phyloP scores from a whole-genome alignment of 2,888 invertebrate genomes.

The Heteromurus nitidus region DNA sequence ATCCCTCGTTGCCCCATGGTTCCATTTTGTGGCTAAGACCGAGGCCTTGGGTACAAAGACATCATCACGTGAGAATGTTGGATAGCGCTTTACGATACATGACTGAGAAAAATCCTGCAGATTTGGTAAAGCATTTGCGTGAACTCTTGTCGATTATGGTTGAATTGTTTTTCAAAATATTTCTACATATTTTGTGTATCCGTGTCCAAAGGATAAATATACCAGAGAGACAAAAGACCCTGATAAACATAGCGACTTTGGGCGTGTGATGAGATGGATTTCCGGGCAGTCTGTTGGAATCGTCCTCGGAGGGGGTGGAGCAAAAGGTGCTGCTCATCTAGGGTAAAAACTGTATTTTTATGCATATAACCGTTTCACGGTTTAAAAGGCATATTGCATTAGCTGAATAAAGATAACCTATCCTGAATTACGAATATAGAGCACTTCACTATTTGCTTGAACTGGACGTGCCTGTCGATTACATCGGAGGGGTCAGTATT shows the following conservation, averaged over 20 bases:
- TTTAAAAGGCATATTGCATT: too few relatives aligned
- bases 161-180: background rate
- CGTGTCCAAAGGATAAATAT: slow-evolving; percentile 11
- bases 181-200: background rate
- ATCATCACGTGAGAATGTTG: slow-evolving; percentile 63
- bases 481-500: slow-evolving; percentile 69
- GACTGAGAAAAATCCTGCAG: slow-evolving; percentile 32
- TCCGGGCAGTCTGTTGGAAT: slow-evolving; percentile 57
- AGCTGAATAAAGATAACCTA: background rate
- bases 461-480: slow-evolving; percentile 67
- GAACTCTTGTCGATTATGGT: background rate
- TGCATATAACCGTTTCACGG: too few relatives aligned
- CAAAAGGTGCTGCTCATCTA: slow-evolving; percentile 65
- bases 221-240: slow-evolving; percentile 24
- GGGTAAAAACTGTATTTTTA: slow-evolving; percentile 33
- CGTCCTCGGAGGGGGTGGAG: slow-evolving; percentile 67
- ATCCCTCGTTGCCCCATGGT: slow-evolving; percentile 32
- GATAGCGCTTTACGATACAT: slow-evolving; percentile 53
- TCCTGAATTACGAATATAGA: slow-evolving; percentile 14
- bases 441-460: slow-evolving; percentile 46
- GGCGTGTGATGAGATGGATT: slow-evolving; percentile 61
- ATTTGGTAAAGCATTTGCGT: slow-evolving; percentile 31
- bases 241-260: slow-evolving; percentile 60
- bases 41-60: slow-evolving; percentile 47
- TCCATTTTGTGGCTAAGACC: slow-evolving; percentile 38